Percentiles rank a stretch among this genome's conserved stretches.
phyloP scores from a whole-genome alignment of 2,888 invertebrate genomes.

The Volucella zonaria region DNA sequence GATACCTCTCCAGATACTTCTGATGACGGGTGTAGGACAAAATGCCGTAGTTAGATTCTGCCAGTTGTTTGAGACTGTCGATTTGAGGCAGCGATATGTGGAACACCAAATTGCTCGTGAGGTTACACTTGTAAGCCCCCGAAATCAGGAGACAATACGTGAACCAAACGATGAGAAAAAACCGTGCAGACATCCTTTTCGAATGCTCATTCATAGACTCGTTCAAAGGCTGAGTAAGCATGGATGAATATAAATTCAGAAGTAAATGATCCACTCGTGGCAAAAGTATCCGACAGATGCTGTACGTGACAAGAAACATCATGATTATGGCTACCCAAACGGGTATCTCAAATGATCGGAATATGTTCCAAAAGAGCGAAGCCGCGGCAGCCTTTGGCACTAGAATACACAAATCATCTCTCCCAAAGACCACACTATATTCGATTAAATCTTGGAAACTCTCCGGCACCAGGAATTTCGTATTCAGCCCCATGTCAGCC shows the following conservation, averaged over 20 bases:
- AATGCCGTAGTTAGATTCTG: conserved; percentile 79
- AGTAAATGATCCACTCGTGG: conserved; percentile 55
- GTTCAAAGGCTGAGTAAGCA: conserved; percentile 77
- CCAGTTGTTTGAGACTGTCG: conserved; percentile 78
- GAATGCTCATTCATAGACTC: conserved; percentile 72
- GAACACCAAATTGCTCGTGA: conserved; percentile 80
- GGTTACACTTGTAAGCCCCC: conserved; percentile 80
- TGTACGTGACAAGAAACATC: conserved; percentile 76
- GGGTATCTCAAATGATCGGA: conserved; percentile 78
- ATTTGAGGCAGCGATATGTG: conserved; percentile 79
- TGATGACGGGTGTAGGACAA: conserved; percentile 81
- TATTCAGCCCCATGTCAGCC: conserved; percentile 84
- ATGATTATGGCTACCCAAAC: conserved; percentile 78
- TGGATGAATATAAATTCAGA: conserved; percentile 77
- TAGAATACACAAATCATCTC: conserved; percentile 85
- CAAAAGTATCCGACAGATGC: conserved; percentile 74
- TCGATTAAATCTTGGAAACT: conserved; percentile 84
- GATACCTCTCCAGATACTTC: conserved; percentile 81
- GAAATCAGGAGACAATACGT: conserved; percentile 80
- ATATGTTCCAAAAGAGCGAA: conserved; percentile 83
- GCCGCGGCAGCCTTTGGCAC: conserved; percentile 84
- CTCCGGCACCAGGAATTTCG: conserved; percentile 83
- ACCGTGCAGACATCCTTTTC: conserved; percentile 72
- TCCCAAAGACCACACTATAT: conserved; percentile 83
- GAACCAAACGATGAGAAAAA: conserved; percentile 80